Evolutionary conservation across 1,140 invertebrate genomes (phyloP), one percentile per base, ranked within the genome.

Genomic region (Drosophila sp.): DNA sequence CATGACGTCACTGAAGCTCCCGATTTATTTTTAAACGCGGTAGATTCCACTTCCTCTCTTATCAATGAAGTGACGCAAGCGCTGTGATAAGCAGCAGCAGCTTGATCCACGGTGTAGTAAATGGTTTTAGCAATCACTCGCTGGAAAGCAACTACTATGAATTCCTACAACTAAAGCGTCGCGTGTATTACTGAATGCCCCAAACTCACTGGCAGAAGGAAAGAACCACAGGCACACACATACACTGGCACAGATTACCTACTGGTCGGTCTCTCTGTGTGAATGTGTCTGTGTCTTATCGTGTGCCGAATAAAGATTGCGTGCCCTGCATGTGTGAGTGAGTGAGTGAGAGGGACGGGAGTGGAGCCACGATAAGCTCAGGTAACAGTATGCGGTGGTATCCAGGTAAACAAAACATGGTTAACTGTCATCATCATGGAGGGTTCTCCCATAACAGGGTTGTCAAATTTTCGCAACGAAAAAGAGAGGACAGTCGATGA

Each of bases 341-440:
- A 8, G 40, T 50, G 67, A 66, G 65, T 25, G 61, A 60, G 54
- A 8, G 60, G 8, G 33, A 4, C 2, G 10, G 33, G 7, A 50
- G 63, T 33, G 27, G 61, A 57, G 66, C 23, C 50, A 29, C 81
- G 82, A 87, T 86, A 86, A 86, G 81, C 78, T 81, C 83, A 85
- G 71, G 84, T 85, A 85, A 79, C 66, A 66, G 47, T 40, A 65
- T 55, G 54, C 65, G 23, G 30, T 60, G 56, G 44, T 67, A 67
- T 72, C 63, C 82, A 87, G 82, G 82, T 87, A 87, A 86, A 82
- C 64, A 68, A 60, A 66, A 68, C 66, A 60, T 41, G 50, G 23
- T 50, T 50, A 27, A 50, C 44, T 50, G 17, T 50, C 44, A 50
- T 27, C 44, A 50, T 50, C 7, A 73, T 11, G 70, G 57, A 58